Evolutionary conservation across 2,888 invertebrate species (phyloP), one percentile per base, ranked within the genome.

Genomic region (Agriopis aurantiaria): DNA sequence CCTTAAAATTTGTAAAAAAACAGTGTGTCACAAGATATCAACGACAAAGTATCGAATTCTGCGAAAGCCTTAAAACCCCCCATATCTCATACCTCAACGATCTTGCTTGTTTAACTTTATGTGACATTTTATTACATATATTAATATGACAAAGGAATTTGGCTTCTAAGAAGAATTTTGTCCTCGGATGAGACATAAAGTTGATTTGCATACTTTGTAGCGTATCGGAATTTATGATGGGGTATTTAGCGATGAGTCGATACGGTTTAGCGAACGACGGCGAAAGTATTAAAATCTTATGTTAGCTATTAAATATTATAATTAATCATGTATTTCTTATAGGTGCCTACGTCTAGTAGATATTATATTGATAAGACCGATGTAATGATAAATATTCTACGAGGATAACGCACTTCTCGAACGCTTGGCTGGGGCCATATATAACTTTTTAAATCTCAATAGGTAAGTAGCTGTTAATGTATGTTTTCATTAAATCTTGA

Each of bases 81-180:
- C 53, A 72, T 75, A 75, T 72, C 43, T 73, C 72, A 76, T 72
- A 45, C 46, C 46, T 40, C 51, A 65, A 64, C 66, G 65, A 80
- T 73, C 74, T 83, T 78, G 82, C 81, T 87, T 85, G 84, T 83
- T 83, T 83, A 78, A 84, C 83, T 92, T 92, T 93, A 92, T 91
- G 91, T 88, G 92, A 92, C 93, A 91, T 75, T 90, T 92, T 91
- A 91, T 91, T 91, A 85, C 87, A 89, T 55, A 82, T 81, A 82
- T 85, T 82, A 85, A 80, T 58, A 78, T 78, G 80, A 89, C 88
- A 88, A 89, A 86, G 83, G 82, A 85, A 88, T 88, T 84, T 75
- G 73, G 80, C 81, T 93, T 93, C 93, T 85, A 73, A 88, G 93
- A 92, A 92, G 85, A 87, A 88, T 85, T 81, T 82, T 90, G 88